Evolutionary conservation across 2,113 vertebrate genomes (phyloP), one percentile per base, ranked within the genome.

Genomic region (Octodon degus): DNA sequence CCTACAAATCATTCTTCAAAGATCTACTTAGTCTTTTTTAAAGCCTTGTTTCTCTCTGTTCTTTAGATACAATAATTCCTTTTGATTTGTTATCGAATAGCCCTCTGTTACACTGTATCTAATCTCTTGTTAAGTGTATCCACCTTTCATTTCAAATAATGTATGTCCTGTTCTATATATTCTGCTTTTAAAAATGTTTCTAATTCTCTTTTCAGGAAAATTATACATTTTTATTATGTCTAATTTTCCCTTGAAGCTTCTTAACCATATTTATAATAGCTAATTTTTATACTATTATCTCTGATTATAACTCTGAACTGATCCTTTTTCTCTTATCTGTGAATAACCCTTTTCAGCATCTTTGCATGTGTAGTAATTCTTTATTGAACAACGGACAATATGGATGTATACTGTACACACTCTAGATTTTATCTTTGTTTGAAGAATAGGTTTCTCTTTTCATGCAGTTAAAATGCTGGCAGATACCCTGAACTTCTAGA

Each of bases 121-220:
- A 22, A 55, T 74, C 40, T 91, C 65, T 37, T 50, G 7, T 65
- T 84, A 83, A 67, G 32, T 68, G 37, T 25, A 74, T 25, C 12
- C 25, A 81, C 53, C 34, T 86, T 95, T 72, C 62, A 80, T 62
- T 79, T 86, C 25, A 70, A 47, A 40, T 25, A 95, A 63, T 91
- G 8, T 27, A 86, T 86, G 74, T 77, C 60, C 24, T 62, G n/a
- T 40, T 62, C 3, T 40, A 62, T 16, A 40, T n/a, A 58, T 37
- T 82, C 25, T 53, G 17, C 72, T 68, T 93, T 77, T 13, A 53
- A 91, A 79, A 94, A 24, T 70, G 32, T 37, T 70, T 81, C 34
- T 63, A 58, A 24, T 24, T 90, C 14, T 76, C 24, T 76, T 12
- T 76, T 14, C 40, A 76, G 11, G 22, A 11, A 43, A 76, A 67